These are phyloP conservation scores for Betta splendens DNA, from an alignment of 2,797 vertebrate genomes.

Conservation along the genomic window DNA sequence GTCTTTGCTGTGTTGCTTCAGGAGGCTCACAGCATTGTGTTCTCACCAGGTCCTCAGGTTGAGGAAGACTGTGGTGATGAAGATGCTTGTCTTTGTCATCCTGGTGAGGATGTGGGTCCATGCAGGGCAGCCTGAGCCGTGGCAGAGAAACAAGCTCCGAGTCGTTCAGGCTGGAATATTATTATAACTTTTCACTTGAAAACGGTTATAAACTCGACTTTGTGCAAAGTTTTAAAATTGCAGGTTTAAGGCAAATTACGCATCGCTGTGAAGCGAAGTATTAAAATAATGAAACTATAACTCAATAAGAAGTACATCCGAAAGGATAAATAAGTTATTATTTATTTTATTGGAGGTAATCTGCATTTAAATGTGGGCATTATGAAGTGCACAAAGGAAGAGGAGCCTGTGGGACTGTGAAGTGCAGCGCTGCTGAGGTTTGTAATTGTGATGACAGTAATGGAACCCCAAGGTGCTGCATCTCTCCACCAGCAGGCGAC, in stretches of 20 bases:
- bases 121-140: too few species aligned
- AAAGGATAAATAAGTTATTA: background rate
- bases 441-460: constrained; percentile 52
- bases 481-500: constrained; percentile 53
- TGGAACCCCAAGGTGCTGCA: constrained; percentile 44
- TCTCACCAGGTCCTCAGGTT: too few species aligned
- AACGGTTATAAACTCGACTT: too few species aligned
- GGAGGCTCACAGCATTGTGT: too few species aligned
- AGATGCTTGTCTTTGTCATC: too few species aligned
- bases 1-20: background rate
- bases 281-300: background rate
- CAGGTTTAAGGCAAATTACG: too few species aligned
- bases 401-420: constrained; percentile 22
- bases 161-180: too few species aligned
- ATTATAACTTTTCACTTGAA: too few species aligned
- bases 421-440: constrained; percentile 38
- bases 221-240: too few species aligned
- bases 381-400: background rate
- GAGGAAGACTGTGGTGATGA: too few species aligned
- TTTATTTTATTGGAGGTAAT: background rate
- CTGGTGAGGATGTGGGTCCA: too few species aligned
- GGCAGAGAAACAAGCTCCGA: background rate
- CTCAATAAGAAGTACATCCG: background rate
- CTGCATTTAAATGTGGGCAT: background rate
- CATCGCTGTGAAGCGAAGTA: background rate